Evolutionary conservation across 2,113 vertebrate species (phyloP), one percentile per base, ranked within the genome.

Genomic region (Embiotoca jacksoni): DNA sequence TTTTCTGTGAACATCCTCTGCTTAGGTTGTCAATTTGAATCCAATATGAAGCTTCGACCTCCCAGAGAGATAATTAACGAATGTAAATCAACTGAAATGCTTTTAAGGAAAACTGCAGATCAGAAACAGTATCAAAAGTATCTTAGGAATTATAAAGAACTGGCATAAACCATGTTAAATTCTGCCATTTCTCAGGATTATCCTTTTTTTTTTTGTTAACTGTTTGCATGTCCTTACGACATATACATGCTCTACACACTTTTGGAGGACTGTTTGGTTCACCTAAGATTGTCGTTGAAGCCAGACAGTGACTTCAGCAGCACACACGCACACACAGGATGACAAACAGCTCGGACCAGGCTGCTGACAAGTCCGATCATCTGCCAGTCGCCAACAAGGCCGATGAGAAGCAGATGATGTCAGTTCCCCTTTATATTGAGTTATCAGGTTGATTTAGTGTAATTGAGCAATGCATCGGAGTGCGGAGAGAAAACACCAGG

Each of bases 391-490:
- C 88, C 81, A 81, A 54, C 74, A 68, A 76, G 82, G 71, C 85
- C 53, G 35, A 83, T 78, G 44, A 88, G 64, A 73, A 87, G 79
- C 89, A 85, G 84, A 85, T 89, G 85, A 91, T 91, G 87, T 92
- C 92, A 87, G 84, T 82, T 88, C 77, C 89, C 63, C 72, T 84
- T 86, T 70, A 57, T 81, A 93, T 92, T 88, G 75, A 84, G 84
- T 92, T 93, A 93, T 83, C 74, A 73, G 79, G 33, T 61, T 90
- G 83, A 92, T 88, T 89, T 82, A 90, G 87, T 87, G 81, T 91
- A 92, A 92, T 92, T 91, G 89, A 88, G 87, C 75, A 47, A 80
- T 90, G 89, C 84, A 92, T 91, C 81, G 89, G 91, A 88, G 87
- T 89, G 92, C 76, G 60, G 82, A 60, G 76, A 63, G 82, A 86